Conservation (phyloP, 2,113 vertebrate genomes). For the Seriola dumerili region DNA sequence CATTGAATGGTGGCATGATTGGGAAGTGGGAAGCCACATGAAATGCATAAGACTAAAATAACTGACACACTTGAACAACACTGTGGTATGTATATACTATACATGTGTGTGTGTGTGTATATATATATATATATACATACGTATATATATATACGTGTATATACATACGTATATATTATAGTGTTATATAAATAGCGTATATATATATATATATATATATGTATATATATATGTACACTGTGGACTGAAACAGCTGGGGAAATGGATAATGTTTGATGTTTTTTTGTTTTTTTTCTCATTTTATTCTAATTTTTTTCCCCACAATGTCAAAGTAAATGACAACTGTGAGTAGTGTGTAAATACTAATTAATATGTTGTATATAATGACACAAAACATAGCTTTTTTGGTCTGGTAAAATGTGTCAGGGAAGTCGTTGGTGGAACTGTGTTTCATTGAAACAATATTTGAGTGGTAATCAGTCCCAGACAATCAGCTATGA, state of each 20-base stretch:
- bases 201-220: too few relatives aligned
- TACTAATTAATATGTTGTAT: background rate
- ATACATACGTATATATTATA: too few relatives aligned
- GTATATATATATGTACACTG: too few relatives aligned
- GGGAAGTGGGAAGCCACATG: background rate
- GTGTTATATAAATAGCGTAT: too few relatives aligned
- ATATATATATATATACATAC: too few relatives aligned
- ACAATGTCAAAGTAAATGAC: background rate
- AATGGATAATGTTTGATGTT: background rate
- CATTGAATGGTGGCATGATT: conserved; percentile 10
- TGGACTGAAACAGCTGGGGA: background rate
- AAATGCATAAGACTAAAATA: conserved; percentile 8
- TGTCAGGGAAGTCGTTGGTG: background rate
- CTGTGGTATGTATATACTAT: background rate
- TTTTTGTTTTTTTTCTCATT: too few relatives aligned
- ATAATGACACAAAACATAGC: background rate
- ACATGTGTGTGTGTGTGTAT: too few relatives aligned
- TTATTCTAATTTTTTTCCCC: too few relatives aligned
- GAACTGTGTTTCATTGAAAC: background rate
- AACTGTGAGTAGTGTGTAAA: background rate
- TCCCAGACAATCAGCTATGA: background rate
- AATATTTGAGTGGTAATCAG: background rate
- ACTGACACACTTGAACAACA: conserved; percentile 2
- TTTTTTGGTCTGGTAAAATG: background rate
- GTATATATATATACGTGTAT: too few relatives aligned